These are phyloP conservation scores for Zeus faber DNA, from an alignment of 2,113 vertebrate genomes.

Conservation along the genomic window DNA sequence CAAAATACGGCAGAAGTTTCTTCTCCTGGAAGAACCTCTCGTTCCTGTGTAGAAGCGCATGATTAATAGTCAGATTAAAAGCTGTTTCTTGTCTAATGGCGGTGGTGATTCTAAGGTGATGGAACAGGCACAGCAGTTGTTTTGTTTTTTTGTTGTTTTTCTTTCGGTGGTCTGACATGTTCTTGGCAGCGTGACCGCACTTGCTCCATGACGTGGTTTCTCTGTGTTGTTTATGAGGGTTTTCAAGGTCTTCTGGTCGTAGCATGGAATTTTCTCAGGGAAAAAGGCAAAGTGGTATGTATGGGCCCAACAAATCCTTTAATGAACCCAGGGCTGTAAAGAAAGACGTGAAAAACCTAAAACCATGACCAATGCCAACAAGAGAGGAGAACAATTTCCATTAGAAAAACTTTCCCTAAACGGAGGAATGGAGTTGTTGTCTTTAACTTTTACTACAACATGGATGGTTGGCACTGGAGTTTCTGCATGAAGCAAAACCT, in stretches of 20 bases:
- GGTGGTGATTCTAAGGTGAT: slow-evolving; percentile 36
- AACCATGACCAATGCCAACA: slow-evolving; percentile 24
- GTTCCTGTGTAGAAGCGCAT: no score
- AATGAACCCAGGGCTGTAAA: no score
- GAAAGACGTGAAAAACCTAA: no score
- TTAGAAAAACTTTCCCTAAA: slow-evolving; percentile 33
- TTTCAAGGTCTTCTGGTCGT: no score
- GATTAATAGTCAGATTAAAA: no score
- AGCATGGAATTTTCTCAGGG: no score
- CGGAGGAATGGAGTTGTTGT: slow-evolving; percentile 34
- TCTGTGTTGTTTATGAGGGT: no score
- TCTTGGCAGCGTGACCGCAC: slow-evolving; percentile 23
- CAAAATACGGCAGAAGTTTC: no score
- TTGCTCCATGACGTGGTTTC: slow-evolving; percentile 9
- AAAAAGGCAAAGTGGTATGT: neutral
- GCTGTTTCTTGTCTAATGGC: no score
- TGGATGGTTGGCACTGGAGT: slow-evolving; percentile 26
- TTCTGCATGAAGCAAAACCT: slow-evolving; percentile 57
- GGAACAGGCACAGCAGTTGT: slow-evolving; percentile 17
- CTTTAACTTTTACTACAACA: slow-evolving; percentile 16
- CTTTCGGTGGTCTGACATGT: slow-evolving; percentile 26
- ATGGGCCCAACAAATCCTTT: no score
- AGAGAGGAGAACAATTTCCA: slow-evolving; percentile 47
- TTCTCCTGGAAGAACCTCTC: neutral
- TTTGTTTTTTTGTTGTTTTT: slow-evolving; percentile 8